These are phyloP conservation scores for Parasteatoda tepidariorum DNA, from an alignment of 1,140 invertebrate genomes.

Conservation along the genomic window DNA sequence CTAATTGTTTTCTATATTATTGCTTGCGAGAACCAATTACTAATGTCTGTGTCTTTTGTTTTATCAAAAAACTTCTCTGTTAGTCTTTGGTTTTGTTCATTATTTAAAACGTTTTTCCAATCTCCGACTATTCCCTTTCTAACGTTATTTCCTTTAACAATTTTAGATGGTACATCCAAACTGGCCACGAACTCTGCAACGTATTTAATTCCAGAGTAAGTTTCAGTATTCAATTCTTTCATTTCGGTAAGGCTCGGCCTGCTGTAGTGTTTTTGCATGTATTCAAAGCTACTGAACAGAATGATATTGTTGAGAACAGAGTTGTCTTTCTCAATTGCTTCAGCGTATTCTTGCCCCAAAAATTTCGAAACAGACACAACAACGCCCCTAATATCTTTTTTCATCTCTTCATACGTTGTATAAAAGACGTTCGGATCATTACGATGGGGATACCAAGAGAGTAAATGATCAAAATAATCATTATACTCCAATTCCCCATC, in stretches of 20 bases:
- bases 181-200: not conserved
- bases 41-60: not conserved
- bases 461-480: slow-evolving; percentile 61
- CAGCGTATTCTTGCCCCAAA: not conserved
- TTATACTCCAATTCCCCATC: slow-evolving; percentile 66
- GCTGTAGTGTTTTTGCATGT: slow-evolving; percentile 27
- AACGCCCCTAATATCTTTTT: slow-evolving; percentile 67
- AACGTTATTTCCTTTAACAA: slow-evolving; percentile 53
- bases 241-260: not conserved
- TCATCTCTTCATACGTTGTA: slow-evolving; percentile 85
- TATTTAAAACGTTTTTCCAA: slow-evolving; percentile 69
- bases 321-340: slow-evolving; percentile 49
- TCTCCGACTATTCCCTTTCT: slow-evolving; percentile 69
- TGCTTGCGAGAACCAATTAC: not conserved
- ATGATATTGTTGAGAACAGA: slow-evolving; percentile 34
- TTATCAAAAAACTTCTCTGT: slow-evolving; percentile 63
- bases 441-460: slow-evolving; percentile 63
- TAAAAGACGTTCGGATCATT: slow-evolving; percentile 79
- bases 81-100: slow-evolving; percentile 67
- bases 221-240: not conserved
- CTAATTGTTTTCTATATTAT: no score
- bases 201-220: no score
- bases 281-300: slow-evolving; percentile 42
- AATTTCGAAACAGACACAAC: not conserved
- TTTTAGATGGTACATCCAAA: not conserved